These are phyloP conservation scores for Cheilosia urbana DNA, from an alignment of 2,888 invertebrate species.

Conservation along the genomic window DNA sequence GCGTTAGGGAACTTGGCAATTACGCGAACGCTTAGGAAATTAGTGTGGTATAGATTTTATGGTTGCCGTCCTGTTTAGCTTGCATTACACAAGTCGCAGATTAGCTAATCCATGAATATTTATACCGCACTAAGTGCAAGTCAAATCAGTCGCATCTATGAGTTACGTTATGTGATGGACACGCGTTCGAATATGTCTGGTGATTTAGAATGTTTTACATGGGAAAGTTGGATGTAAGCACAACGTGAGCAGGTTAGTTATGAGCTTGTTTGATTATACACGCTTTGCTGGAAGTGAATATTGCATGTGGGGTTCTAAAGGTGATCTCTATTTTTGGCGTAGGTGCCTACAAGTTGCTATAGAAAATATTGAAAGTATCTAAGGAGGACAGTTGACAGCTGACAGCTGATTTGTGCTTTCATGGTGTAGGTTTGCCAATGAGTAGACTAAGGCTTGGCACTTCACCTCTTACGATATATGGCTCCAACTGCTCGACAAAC, in stretches of 20 bases:
- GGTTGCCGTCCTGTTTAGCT: constrained; percentile 17
- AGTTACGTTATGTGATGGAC: background rate
- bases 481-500: too few species aligned
- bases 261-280: too few species aligned
- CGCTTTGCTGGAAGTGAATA: too few species aligned
- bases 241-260: constrained; percentile 10
- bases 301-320: too few species aligned
- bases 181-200: constrained; percentile 10
- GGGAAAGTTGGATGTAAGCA: background rate
- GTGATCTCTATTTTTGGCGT: too few species aligned
- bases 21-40: constrained; percentile 14
- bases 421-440: too few species aligned
- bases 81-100: background rate
- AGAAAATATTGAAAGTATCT: too few species aligned
- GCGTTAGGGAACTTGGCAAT: constrained; percentile 59
- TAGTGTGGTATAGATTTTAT: constrained; percentile 10
- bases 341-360: too few species aligned
- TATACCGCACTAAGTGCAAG: constrained; percentile 29
- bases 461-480: too few species aligned
- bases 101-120: constrained; percentile 51
- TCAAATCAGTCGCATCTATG: constrained; percentile 32
- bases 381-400: too few species aligned
- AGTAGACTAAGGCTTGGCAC: too few species aligned
- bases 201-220: background rate
- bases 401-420: too few species aligned